Conservation (phyloP, 2,797 vertebrate species). For the Diplodus sargus region DNA sequence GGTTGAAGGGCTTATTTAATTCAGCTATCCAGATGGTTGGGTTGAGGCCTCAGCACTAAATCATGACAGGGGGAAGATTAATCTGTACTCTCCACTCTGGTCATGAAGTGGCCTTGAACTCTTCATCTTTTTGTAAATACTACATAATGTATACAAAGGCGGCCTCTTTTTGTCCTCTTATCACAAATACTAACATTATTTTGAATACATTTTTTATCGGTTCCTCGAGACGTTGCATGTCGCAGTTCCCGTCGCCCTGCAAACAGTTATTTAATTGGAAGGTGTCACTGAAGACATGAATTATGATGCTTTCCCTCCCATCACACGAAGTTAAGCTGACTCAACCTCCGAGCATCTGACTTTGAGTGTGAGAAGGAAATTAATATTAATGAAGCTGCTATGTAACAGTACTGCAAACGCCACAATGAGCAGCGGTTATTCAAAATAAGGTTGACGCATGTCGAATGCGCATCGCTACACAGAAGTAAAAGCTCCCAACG, state of each 20-base stretch:
- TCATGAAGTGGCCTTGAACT: not conserved
- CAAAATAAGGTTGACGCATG: slow-evolving; percentile 26
- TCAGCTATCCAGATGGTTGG: slow-evolving; percentile 56
- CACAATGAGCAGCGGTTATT: slow-evolving; percentile 29
- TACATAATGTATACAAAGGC: not conserved
- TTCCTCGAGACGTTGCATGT: not conserved
- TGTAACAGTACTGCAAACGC: not conserved
- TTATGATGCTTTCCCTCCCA: slow-evolving; percentile 19
- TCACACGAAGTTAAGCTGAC: slow-evolving; percentile 28
- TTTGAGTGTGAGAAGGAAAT: slow-evolving; percentile 38
- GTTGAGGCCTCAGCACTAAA: slow-evolving; percentile 27
- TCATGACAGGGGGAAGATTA: slow-evolving; percentile 27
- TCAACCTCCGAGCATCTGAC: slow-evolving; percentile 43
- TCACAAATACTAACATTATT: not conserved
- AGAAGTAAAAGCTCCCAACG: not conserved
- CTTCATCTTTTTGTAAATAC: slow-evolving; percentile 1
- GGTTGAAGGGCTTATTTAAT: slow-evolving; percentile 50
- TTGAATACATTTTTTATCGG: not conserved
- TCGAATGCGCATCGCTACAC: slow-evolving; percentile 7
- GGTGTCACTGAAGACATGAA: slow-evolving; percentile 28
- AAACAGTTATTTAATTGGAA: slow-evolving; percentile 30
- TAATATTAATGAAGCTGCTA: slow-evolving; percentile 51
- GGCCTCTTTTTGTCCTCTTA: not conserved
- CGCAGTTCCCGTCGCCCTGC: not conserved
- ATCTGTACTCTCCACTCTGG: not conserved